phyloP scores from a whole-genome alignment of 2,113 vertebrate genomes.

The Poeciliopsis occidentalis region DNA sequence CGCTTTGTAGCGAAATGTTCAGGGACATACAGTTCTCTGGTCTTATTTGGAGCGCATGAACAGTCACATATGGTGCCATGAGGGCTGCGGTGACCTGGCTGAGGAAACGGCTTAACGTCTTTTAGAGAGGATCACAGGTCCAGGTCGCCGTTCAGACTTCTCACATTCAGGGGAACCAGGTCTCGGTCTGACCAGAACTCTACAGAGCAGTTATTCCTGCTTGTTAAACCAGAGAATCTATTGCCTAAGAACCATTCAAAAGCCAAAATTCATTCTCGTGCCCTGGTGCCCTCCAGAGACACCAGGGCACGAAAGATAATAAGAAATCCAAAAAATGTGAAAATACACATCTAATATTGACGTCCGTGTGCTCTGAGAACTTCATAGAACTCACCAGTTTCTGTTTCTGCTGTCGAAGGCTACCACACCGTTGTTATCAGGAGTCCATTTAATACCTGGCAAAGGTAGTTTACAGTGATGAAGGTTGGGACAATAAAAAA shows the following conservation, averaged over 20 bases:
- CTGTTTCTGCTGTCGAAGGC: conserved; percentile 95
- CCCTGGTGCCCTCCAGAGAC: background rate
- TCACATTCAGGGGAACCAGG: conserved; percentile 6
- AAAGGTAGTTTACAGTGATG: background rate
- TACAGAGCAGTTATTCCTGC: background rate
- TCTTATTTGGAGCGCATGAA: conserved; percentile 57
- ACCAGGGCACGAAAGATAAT: background rate
- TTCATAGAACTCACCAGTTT: conserved; percentile 86
- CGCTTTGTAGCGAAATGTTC: conserved; percentile 22
- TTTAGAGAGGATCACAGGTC: conserved; percentile 64
- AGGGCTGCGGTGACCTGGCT: conserved; percentile 59
- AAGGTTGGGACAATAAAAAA: background rate
- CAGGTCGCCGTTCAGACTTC: conserved; percentile 19
- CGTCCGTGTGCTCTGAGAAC: background rate
- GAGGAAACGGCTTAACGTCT: conserved; percentile 74
- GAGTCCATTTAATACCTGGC: conserved; percentile 94
- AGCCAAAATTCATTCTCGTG: background rate
- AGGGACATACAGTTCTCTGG: conserved; percentile 40
- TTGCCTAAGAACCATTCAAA: too few relatives aligned
- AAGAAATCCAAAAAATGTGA: background rate
- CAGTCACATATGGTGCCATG: conserved; percentile 65
- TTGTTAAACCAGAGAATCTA: background rate
- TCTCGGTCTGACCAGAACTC: background rate
- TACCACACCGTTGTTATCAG: conserved; percentile 92
- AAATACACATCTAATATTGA: background rate